Evolutionary conservation across 2,113 vertebrate genomes (phyloP), one percentile per base, ranked within the genome.

Genomic region (Chionomys nivalis): DNA sequence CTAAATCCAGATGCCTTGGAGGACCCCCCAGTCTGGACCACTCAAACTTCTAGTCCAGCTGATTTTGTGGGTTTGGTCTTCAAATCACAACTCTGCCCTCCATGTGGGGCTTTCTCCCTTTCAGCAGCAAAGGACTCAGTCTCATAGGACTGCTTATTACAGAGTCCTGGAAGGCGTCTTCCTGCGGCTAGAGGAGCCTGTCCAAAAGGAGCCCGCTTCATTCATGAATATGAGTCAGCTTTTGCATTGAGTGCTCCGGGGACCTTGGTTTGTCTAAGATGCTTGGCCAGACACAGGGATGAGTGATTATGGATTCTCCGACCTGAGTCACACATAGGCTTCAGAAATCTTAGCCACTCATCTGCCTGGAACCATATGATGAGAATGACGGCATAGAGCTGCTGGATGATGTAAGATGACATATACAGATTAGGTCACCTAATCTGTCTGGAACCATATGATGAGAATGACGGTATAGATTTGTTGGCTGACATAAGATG

Each of bases 91-190:
- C 33, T 49, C 55, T 11, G 9, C 23, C 4, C 8, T 78, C 47
- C 44, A 44, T 33, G 26, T 14, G 65, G 86, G 61, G 31, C 49
- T 77, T 89, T 89, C 63, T 55, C 96, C 13, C 6, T 52, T 42
- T 12, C 13, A 55, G 68, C 87, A 94, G 87, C 65, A 88, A 36
- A 65, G 36, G 75, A 94, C 61, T 63, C 77, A 97, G 93, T 44
- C 58, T 87, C 89, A 28, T 24, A n/a, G 75, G 77, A 90, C 39
- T 81, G 39, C 24, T 52, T 26, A 68, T 19, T 6, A 63, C 36
- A 28, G 75, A 83, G 52, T 89, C 68, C 91, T 78, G 58, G 82
- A 19, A 85, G 61, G 24, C 26, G 16, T 95, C 36, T 86, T 95
- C 44, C n/a, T 61, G 52, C 19, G 52, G 66, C n/a, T 90, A 26